A percentile compares a stretch with the other conserved stretches of the same genome.
Conservation (phyloP, 2,113 vertebrate genomes). For the Cinclus mexicanus region DNA sequence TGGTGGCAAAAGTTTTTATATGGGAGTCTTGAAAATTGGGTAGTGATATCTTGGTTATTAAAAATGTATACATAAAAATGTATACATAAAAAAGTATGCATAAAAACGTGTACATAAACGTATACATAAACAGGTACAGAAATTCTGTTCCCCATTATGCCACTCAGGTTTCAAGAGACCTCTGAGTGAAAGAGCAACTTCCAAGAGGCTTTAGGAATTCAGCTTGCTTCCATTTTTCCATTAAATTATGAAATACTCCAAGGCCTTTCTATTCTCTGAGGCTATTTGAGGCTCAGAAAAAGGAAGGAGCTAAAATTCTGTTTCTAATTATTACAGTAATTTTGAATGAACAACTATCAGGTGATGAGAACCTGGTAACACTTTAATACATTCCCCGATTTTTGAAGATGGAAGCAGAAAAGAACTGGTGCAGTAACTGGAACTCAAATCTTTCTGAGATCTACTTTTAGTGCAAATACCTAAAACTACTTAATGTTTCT, state of each 20-base stretch:
- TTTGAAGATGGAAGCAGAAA: background rate
- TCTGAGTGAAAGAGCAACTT: background rate
- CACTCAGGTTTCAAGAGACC: background rate
- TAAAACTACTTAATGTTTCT: background rate
- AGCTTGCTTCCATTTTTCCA: slow-evolving; percentile 23
- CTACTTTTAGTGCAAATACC: background rate
- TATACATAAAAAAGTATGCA: too few relatives aligned
- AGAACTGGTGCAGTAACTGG: background rate
- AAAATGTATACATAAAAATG: background rate
- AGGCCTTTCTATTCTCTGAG: slow-evolving; percentile 2
- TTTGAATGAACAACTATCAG: background rate
- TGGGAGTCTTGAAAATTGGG: background rate
- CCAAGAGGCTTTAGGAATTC: background rate
- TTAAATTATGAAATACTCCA: background rate
- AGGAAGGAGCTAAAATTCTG: slow-evolving; percentile 3
- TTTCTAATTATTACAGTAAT: slow-evolving; percentile 33
- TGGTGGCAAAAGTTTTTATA: background rate
- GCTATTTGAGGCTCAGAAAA: background rate
- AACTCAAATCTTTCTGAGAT: background rate
- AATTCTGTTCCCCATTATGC: background rate
- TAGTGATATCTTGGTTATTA: background rate
- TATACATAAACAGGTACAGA: background rate
- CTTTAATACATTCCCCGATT: background rate
- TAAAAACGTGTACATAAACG: too few relatives aligned
- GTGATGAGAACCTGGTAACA: background rate